Conservation (phyloP, 2,113 vertebrate species). For the Bujurquina vittata region DNA sequence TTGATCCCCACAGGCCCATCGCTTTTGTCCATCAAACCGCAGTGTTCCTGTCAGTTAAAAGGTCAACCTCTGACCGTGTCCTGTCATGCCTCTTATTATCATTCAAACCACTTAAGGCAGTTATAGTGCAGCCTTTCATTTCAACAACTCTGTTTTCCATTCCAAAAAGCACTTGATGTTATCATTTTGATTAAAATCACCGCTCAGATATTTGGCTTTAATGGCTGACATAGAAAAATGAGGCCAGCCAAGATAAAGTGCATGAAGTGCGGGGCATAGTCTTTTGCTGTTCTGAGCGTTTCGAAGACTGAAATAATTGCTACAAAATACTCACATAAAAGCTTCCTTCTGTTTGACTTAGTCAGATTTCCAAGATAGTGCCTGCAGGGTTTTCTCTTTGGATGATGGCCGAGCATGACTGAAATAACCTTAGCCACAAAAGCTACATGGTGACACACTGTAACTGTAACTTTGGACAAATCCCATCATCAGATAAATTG, state of each 20-base stretch:
- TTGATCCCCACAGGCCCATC: constrained; percentile 24
- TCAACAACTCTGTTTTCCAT: constrained; percentile 73
- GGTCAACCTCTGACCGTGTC: constrained; percentile 60
- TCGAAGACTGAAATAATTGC: constrained; percentile 76
- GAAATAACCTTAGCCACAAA: constrained; percentile 42
- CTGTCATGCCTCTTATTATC: constrained; percentile 51
- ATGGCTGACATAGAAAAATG: constrained; percentile 74
- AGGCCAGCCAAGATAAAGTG: constrained; percentile 72
- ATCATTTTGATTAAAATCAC: constrained; percentile 73
- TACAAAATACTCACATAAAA: constrained; percentile 70
- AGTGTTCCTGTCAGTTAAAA: constrained; percentile 59
- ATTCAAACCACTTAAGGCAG: constrained; percentile 42
- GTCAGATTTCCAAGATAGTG: constrained; percentile 65
- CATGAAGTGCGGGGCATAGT: constrained; percentile 50
- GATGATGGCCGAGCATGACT: constrained; percentile 22
- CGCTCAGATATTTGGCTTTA: constrained; percentile 59
- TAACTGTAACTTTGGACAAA: constrained; percentile 33
- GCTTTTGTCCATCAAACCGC: constrained; percentile 51
- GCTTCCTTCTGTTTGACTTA: constrained; percentile 72
- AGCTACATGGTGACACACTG: constrained; percentile 5
- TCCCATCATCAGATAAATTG: constrained; percentile 33
- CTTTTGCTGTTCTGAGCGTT: constrained; percentile 66
- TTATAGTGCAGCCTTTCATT: constrained; percentile 55
- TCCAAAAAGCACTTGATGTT: constrained; percentile 65
- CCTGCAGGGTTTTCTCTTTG: constrained; percentile 56